Percentiles rank a stretch among this genome's conserved stretches.
Evolutionary conservation across 2,113 vertebrate genomes (phyloP).

Genomic region (Ursus arctos): DNA sequence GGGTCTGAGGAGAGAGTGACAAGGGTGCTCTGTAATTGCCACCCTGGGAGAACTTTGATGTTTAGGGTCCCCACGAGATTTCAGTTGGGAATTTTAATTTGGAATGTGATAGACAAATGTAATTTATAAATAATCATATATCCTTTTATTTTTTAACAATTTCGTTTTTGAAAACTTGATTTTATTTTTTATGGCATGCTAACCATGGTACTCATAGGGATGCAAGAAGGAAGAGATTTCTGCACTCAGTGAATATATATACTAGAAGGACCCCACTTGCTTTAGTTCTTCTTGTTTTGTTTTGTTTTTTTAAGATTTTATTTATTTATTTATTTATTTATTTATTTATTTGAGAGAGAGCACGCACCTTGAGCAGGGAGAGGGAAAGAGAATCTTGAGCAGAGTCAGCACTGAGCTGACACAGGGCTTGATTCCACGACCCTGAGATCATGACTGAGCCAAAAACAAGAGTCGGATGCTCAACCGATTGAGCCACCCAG

Average conservation of each 20-base stretch:
- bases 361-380: background rate
- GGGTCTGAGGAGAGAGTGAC: background rate
- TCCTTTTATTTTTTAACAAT: background rate
- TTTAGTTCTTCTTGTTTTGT: background rate
- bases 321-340: too few species aligned
- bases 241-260: background rate
- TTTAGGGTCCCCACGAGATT: background rate
- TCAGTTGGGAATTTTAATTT: background rate
- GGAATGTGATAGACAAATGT: background rate
- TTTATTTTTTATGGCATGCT: background rate
- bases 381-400: background rate
- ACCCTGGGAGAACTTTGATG: constrained; percentile 4
- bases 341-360: too few species aligned
- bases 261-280: background rate
- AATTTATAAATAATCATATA: background rate
- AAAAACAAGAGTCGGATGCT: background rate
- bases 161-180: constrained; percentile 26
- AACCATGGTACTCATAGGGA: too few species aligned
- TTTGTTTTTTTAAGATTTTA: background rate
- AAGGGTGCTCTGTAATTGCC: background rate
- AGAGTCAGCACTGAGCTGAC: background rate
- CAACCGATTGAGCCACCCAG: background rate
- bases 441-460: background rate
- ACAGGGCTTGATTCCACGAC: background rate
- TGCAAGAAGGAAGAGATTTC: background rate